Evolutionary conservation across 92 coral and sea anemone species (phyloP), one percentile per base, ranked within the genome.

Genomic region (Anthopleura xanthogrammica): DNA sequence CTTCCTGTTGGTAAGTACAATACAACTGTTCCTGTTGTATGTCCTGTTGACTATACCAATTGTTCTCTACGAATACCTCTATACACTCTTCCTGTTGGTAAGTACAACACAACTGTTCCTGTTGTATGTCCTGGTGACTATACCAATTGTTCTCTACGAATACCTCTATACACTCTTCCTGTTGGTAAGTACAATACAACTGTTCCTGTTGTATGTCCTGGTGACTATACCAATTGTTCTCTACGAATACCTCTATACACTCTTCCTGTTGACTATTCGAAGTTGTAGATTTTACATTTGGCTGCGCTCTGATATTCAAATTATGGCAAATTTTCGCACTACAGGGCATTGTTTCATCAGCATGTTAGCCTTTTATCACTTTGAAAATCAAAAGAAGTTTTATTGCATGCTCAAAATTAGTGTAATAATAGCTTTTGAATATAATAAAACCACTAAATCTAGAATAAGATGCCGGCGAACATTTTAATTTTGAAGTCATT

Each of bases 11-110:
- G 98, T 95, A 85, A 55, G 86, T 64, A 54, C 72, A 9, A 4
- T 20, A 86, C 90, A 41, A 95, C 98, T 9, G 89, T 95, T 75
- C 98, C 98, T 41, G 86, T 95, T 7, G 80, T 93, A 5, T 95
- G 98, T 77, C 93, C 92, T 16, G 55, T 55, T 42, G 87, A 48
- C 12, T 60, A 80, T 79, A 81, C 94, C 22, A 86, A 88, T 52
- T 95, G 98, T 86, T 86, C 98, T 20, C 78, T 95, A 19, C 82
- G 72, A 72, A 85, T 93, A 8, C 89, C 98, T 8, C 43, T 93
- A 72, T 90, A 87, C 77, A 90, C 92, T n/a, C 76, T 88, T 12
- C 94, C 97, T 1, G 91, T 87, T 75, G 97, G 98, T 95, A 85
- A 55, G 86, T 64, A 54, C 72, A 9, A 4, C 4, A 86, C 90